Evolutionary conservation across 1,140 invertebrate species (phyloP).

Genomic region (Radopholus similis): DNA sequence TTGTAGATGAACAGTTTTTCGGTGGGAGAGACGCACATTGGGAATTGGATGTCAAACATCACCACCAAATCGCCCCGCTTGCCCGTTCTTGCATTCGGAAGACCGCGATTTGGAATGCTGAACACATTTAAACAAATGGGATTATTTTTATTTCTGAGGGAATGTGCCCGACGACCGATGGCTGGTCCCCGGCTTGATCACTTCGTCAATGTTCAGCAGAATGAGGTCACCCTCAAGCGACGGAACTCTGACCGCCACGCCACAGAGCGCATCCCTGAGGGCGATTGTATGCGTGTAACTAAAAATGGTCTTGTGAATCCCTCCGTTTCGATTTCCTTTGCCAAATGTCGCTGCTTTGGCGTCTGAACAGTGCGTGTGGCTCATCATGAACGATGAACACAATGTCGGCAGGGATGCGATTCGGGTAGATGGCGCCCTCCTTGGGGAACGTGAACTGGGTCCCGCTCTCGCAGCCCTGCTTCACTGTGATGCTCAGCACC

Average conservation of each 20-base stretch:
- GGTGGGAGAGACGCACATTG: conserved; percentile 74
- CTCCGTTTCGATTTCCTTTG: conserved; percentile 2
- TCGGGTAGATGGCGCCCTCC: conserved; percentile 90
- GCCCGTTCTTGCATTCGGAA: conserved; percentile 92
- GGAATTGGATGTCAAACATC: conserved; percentile 94
- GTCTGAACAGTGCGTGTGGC: conserved; percentile 83
- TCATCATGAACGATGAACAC: conserved; percentile 98
- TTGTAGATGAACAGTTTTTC: conserved; percentile 84
- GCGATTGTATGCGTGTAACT: conserved; percentile 81
- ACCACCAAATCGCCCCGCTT: conserved; percentile 88
- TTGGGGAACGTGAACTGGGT: conserved; percentile 98
- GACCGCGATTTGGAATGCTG: conserved; percentile 79
- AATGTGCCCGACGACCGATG: conserved; percentile 68
- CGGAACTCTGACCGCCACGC: conserved; percentile 75
- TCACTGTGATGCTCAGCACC: conserved; percentile 93
- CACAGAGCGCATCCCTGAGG: conserved; percentile 72
- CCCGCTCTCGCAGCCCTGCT: conserved; percentile 99
- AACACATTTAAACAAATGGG: conserved; percentile 6
- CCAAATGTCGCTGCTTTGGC: conserved; percentile 84
- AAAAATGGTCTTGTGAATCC: too few species aligned
- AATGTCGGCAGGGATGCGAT: conserved; percentile 96
- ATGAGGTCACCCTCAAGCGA: conserved; percentile 80
- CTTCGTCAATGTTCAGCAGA: conserved; percentile 77
- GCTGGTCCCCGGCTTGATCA: conserved; percentile 84
- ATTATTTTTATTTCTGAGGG: not conserved